Base-by-base conservation (phyloP, 2,797 vertebrate genomes). In the Meda fulgida region DNA sequence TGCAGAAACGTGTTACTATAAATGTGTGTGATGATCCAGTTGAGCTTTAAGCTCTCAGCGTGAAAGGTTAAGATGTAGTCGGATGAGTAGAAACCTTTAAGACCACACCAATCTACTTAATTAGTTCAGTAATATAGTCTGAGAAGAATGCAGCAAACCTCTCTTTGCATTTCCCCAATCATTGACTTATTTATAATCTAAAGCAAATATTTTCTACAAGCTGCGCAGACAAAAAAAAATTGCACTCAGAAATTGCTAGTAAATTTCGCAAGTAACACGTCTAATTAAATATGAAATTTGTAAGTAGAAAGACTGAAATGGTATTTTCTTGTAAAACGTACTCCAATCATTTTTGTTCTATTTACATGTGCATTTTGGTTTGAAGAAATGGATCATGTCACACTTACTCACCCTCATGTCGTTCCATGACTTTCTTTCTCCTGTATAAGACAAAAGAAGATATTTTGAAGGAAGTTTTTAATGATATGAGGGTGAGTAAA, bases 141-240 rank as follows among this genome's bases (percentile, higher is more conserved):
- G 71, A 51, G 43, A 46, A 72, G 7, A 73, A 51, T 14, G 72
- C 31, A 65, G 6, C 29, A 65, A 65, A 65, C 6, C 7, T 29
- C 60, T 51, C 19, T 53, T 10, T 29, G 46, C 19, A 13, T 21
- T 34, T 75, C 14, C 5, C 10, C 46, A 53, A 29, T 53, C 29
- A 53, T 34, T 46, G 18, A 72, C 72, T 72, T 60, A 72, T 72
- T n/a, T 58, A 40, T 18, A 31, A 72, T 63, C 36, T 16, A 63
- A 66, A 65, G 26, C 18, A 48, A 46, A 72, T 1, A 3, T 29
- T 63, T 81, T 81, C 3, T 53, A n/a, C 48, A 38, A 51, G 9
- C 18, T 73, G 46, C 18, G 21, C 43, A 48, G 13, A 10, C 26
- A 9, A 16, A 26, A 43, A 18, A 46, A n/a, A n/a, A n/a, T n/a